Conservation (phyloP, 2,113 vertebrate genomes). For the Gobius niger region DNA sequence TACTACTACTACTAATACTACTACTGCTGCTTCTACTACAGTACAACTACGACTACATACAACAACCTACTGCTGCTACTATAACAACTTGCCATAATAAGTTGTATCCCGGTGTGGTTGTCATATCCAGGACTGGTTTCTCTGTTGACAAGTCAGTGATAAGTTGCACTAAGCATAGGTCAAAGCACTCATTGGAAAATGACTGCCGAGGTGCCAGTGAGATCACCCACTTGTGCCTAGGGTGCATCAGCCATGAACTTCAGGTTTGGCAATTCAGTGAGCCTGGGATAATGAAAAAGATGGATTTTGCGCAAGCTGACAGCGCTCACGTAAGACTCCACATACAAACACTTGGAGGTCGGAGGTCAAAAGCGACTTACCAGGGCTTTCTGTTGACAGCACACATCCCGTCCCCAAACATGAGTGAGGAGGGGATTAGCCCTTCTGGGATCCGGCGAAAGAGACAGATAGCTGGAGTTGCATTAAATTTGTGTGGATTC, state of each 20-base stretch:
- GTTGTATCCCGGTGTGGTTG: slow-evolving; percentile 1
- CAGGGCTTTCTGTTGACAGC: slow-evolving; percentile 16
- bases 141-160: slow-evolving; percentile 29
- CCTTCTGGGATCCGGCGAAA: slow-evolving; percentile 32
- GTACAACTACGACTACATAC: too few species aligned
- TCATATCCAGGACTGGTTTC: slow-evolving; percentile 35
- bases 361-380: slow-evolving; percentile 26
- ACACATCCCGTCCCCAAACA: slow-evolving; percentile 20
- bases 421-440: slow-evolving; percentile 41
- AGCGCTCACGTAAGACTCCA: slow-evolving; percentile 14
- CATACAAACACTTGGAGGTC: slow-evolving; percentile 24
- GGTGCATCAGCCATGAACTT: slow-evolving; percentile 11
- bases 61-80: not conserved
- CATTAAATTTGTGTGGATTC: slow-evolving; percentile 41
- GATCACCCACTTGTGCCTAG: slow-evolving; percentile 44
- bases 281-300: slow-evolving; percentile 56
- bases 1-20: too few species aligned
- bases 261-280: slow-evolving; percentile 47
- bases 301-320: slow-evolving; percentile 19
- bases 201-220: slow-evolving; percentile 50
- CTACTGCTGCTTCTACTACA: not conserved
- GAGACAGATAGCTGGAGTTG: slow-evolving; percentile 35
- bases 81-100: too few species aligned
- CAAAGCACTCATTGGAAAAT: slow-evolving; percentile 58
- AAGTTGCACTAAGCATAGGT: slow-evolving; percentile 32